Evolutionary conservation across 2,113 vertebrate species (phyloP), one percentile per base, ranked within the genome.

Genomic region (Pterophyllum scalare): DNA sequence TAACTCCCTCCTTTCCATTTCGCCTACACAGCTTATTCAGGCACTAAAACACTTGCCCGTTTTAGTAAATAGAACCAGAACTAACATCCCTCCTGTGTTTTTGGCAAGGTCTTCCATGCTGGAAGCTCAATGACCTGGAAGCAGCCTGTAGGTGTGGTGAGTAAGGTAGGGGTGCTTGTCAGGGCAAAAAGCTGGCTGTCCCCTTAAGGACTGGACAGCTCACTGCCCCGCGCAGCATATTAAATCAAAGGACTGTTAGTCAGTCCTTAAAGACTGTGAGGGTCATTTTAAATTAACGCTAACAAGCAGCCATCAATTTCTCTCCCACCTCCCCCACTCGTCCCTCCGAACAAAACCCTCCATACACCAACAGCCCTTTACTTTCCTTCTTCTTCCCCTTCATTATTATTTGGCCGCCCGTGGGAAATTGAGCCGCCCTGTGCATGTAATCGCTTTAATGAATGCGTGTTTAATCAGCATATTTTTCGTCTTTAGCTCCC

Each of bases 401-500:
- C 87, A 60, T 95, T 78, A 83, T 93, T 94, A 93, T 95, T 89
- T 82, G 78, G 80, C 83, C 78, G 88, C 93, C 94, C 14, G 88
- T 93, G 90, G 92, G 93, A 95, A 94, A 91, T 82, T 81, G 75
- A 91, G 77, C 82, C 74, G 84, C 86, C 87, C 88, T 90, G 79
- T 91, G 87, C 87, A 52, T 84, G 84, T 96, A 96, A 96, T 96
- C 89, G 92, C 77, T 94, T 94, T 96, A 96, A 96, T 96, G 95
- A 96, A 95, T 81, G 87, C 88, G 65, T 83, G 86, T 90, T 93
- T 94, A 94, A 96, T 94, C 91, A 92, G 89, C 89, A 88, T 91
- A 86, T 92, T 92, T 88, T 89, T 84, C 58, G 61, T 90, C 82
- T 90, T 84, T 94, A 82, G 93, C 93, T 94, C 46, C 88, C 89